Evolutionary conservation across 1,140 invertebrate species (phyloP).

Genomic region (Panonychus citri): DNA sequence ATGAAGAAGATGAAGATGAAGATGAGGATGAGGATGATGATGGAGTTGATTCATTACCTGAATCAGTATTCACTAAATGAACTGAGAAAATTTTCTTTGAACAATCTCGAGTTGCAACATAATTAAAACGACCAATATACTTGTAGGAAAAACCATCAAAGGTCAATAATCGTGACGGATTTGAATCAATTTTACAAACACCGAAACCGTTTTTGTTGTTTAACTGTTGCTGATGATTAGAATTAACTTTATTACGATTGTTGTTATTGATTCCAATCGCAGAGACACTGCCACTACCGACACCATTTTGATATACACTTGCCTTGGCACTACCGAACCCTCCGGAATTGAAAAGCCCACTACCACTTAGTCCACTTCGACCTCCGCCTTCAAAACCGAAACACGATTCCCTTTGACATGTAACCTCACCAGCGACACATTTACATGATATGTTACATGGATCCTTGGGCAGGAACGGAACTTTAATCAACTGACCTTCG

Average conservation of each 20-base stretch:
- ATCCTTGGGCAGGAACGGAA: slow-evolving; percentile 36
- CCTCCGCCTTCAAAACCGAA: slow-evolving; percentile 47
- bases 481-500: slow-evolving; percentile 43
- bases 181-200: slow-evolving; percentile 74
- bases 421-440: slow-evolving; percentile 41
- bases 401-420: slow-evolving; percentile 55
- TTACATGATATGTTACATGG: slow-evolving; percentile 54
- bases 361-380: slow-evolving; percentile 34
- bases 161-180: slow-evolving; percentile 66
- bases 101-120: slow-evolving; percentile 59
- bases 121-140: slow-evolving; percentile 76
- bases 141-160: slow-evolving; percentile 77
- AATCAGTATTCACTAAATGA: slow-evolving; percentile 60
- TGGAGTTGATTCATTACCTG: slow-evolving; percentile 32
- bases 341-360: slow-evolving; percentile 30
- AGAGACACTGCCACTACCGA: no score
- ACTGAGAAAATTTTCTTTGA: slow-evolving; percentile 44
- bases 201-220: no score
- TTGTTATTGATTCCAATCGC: no score
- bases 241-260: slow-evolving; percentile 25
- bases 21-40: no score
- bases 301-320: no score
- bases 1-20: no score
- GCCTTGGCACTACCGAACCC: no score
- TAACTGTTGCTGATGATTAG: no score